Evolutionary conservation across 1,140 invertebrate genomes (phyloP).

Genomic region (Meloidogyne floridensis): DNA sequence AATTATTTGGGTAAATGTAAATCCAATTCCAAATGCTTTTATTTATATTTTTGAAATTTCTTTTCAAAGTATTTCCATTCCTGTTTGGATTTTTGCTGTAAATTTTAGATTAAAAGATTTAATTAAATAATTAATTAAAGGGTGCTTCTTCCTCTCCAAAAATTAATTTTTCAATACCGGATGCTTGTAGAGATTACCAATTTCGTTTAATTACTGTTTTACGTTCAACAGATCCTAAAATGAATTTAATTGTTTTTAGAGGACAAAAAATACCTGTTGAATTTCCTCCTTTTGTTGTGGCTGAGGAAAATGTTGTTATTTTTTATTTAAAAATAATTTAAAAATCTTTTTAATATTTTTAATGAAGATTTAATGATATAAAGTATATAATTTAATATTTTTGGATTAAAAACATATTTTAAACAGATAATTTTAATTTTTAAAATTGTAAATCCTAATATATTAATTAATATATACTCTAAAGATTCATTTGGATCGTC

Average conservation of each 20-base stretch:
- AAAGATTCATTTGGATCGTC: conserved; percentile 48
- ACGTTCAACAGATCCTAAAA: conserved; percentile 46
- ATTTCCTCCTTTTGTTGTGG: conserved; percentile 44
- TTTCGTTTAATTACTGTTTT: conserved; percentile 50
- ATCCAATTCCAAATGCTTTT: conserved; percentile 45
- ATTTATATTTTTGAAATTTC: conserved; percentile 56
- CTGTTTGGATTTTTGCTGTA: conserved; percentile 56
- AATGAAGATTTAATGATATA: no score
- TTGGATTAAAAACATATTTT: no score
- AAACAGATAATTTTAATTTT: no score
- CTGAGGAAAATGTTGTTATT: conserved; percentile 47
- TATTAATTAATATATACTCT: not conserved
- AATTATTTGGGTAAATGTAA: conserved; percentile 41
- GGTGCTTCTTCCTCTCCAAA: conserved; percentile 52
- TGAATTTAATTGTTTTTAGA: conserved; percentile 44
- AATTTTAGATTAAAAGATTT: conserved; percentile 3
- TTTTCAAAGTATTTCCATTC: conserved; percentile 36
- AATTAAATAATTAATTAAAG: conserved; percentile 28
- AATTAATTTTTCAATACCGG: conserved; percentile 48
- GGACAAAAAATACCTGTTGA: conserved; percentile 43
- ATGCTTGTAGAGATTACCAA: conserved; percentile 54
- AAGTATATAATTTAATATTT: no score
- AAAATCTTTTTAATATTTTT: not conserved
- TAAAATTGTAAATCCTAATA: no score
- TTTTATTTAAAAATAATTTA: not conserved